phyloP scores from a whole-genome alignment of 2,888 invertebrate species.

The Tenodera sinensis region DNA sequence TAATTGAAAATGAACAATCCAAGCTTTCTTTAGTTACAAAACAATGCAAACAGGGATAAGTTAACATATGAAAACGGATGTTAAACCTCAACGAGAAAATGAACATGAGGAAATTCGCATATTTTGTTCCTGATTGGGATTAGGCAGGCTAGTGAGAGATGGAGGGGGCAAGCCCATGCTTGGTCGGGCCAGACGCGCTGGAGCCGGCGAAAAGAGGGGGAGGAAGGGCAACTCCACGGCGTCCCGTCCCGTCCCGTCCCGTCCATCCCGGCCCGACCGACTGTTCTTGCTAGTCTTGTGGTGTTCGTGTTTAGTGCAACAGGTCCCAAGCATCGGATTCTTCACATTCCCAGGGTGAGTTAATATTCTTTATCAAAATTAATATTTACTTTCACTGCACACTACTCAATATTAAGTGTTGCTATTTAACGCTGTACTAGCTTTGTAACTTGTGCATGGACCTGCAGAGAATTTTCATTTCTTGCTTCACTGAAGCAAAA shows the following conservation, averaged over 20 bases:
- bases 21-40: no score
- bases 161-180: not conserved
- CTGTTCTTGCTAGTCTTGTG: not conserved
- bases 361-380: not conserved
- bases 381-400: no score
- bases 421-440: no score
- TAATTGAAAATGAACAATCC: no score
- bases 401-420: no score
- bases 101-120: not conserved
- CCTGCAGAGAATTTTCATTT: not conserved
- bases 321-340: not conserved
- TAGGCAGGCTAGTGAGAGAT: not conserved
- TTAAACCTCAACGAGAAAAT: not conserved
- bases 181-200: constrained; percentile 12
- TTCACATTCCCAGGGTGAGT: not conserved
- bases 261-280: not conserved
- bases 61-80: no score
- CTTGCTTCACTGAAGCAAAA: not conserved
- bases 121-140: not conserved
- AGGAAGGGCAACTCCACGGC: not conserved
- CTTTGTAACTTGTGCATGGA: no score
- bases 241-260: not conserved
- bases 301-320: not conserved
- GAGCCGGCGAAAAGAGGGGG: not conserved
- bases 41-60: no score